Conservation (phyloP, 2,797 vertebrate species). For the Mormyrops attenuatus region DNA sequence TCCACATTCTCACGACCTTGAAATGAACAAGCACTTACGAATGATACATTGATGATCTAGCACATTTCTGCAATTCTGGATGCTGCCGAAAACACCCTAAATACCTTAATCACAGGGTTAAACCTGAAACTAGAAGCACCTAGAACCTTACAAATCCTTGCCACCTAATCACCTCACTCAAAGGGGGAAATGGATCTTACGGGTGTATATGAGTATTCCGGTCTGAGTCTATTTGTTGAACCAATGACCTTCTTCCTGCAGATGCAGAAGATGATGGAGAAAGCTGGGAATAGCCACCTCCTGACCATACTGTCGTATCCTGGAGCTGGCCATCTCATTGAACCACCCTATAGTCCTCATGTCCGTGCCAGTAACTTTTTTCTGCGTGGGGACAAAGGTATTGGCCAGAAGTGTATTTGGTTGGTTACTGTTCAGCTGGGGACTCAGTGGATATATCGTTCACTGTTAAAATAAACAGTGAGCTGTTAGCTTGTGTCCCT, state of each 20-base stretch:
- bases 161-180: background rate
- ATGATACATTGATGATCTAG: background rate
- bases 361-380: background rate
- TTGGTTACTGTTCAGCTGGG: background rate
- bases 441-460: background rate
- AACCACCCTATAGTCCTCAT: constrained; percentile 25
- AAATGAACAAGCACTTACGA: background rate
- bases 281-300: constrained; percentile 29
- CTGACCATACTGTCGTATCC: constrained; percentile 27
- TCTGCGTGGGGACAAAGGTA: background rate
- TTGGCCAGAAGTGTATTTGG: background rate
- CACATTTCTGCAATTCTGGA: background rate
- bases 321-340: constrained; percentile 29
- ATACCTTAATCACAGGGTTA: background rate
- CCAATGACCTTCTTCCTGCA: constrained; percentile 3
- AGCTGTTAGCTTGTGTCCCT: background rate
- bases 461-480: background rate
- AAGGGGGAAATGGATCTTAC: background rate
- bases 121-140: background rate
- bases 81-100: background rate
- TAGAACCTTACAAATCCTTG: background rate
- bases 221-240: background rate
- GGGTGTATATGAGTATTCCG: background rate
- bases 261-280: constrained; percentile 23
- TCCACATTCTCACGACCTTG: background rate